Conservation (phyloP, 2,888 invertebrate species). For the Sicus ferrugineus region DNA sequence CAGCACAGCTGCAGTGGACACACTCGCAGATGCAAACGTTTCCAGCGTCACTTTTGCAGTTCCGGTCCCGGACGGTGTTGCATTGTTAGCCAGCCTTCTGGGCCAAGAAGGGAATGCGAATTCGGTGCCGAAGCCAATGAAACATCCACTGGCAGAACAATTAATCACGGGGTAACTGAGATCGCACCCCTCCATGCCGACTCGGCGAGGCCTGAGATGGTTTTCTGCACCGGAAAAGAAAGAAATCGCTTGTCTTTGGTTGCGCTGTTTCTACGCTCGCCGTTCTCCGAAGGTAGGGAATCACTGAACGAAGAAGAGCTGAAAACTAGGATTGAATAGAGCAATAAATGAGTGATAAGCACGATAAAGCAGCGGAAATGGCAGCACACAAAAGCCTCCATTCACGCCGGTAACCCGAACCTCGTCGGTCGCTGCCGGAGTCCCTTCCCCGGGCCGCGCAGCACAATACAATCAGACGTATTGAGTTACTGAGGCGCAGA, state of each 20-base stretch:
- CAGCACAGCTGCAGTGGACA: no score
- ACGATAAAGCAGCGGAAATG: slow-evolving; percentile 30
- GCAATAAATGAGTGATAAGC: slow-evolving; percentile 26
- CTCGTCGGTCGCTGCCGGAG: background rate
- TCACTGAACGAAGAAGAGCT: background rate
- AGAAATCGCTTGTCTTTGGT: no score
- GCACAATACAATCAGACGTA: background rate
- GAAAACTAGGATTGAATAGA: slow-evolving; percentile 12
- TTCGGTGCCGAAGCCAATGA: slow-evolving; percentile 48
- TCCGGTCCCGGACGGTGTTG: background rate
- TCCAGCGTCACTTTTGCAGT: background rate
- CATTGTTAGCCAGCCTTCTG: background rate
- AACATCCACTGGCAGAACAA: slow-evolving; percentile 61
- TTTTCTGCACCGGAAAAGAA: no score
- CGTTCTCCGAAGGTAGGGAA: background rate
- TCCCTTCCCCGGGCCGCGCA: background rate
- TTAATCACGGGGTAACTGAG: slow-evolving; percentile 48
- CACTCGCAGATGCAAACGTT: no score
- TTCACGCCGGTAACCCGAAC: slow-evolving; percentile 13
- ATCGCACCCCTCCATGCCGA: no score
- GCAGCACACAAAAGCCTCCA: slow-evolving; percentile 19
- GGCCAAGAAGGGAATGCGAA: background rate
- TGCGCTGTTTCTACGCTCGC: background rate
- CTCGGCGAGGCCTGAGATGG: no score
- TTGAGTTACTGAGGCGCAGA: background rate